These are phyloP conservation scores for Tyrannus savana DNA, from an alignment of 2,113 vertebrate genomes.

Conservation along the genomic window DNA sequence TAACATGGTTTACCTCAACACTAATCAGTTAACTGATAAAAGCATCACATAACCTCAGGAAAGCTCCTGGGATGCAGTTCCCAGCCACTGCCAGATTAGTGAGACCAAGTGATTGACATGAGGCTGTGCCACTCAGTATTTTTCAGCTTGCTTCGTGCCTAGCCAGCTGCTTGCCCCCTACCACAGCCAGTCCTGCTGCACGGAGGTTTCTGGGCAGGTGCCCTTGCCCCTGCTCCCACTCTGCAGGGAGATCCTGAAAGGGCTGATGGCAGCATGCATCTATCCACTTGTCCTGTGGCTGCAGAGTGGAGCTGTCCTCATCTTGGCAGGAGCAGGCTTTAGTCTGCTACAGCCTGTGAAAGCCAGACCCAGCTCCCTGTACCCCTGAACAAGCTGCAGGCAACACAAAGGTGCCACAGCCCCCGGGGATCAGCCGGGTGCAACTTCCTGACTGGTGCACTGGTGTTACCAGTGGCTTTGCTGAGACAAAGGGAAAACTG, in stretches of 20 bases:
- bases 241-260: background rate
- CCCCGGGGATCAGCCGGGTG: background rate
- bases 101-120: background rate
- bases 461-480: background rate
- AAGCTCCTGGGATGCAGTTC: background rate
- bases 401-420: background rate
- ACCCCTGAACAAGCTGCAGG: background rate
- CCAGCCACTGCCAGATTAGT: background rate
- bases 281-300: rapidly evolving
- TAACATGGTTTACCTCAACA: background rate
- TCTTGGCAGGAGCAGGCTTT: background rate
- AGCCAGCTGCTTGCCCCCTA: rapidly evolving
- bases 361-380: background rate
- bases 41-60: background rate
- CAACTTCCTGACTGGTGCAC: background rate
- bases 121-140: background rate
- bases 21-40: background rate
- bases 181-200: background rate
- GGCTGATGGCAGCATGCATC: background rate
- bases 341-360: background rate
- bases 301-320: background rate
- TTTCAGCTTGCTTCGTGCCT: background rate
- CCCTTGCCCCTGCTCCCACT: background rate
- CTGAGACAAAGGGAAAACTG: background rate
- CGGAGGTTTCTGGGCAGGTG: background rate